Conservation (phyloP, 2,113 vertebrate species). For the Chloebia gouldiae region DNA sequence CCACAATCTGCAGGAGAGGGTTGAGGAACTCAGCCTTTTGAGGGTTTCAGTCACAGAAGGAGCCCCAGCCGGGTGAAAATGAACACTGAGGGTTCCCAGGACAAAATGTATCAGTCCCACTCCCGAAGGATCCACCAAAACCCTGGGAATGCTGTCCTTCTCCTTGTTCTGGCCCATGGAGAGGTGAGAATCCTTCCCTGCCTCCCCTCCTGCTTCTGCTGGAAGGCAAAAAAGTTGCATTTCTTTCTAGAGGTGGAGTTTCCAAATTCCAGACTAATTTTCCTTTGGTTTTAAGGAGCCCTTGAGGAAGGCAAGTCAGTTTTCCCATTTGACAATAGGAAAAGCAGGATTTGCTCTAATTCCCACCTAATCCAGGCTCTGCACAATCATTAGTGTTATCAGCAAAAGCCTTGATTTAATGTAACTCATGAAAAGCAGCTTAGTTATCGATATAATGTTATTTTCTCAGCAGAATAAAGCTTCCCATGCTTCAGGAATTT, state of each 20-base stretch:
- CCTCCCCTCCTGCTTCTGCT: neutral
- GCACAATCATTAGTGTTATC: constrained; percentile 29
- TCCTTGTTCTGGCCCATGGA: neutral
- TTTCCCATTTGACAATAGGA: neutral
- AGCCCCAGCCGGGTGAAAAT: neutral
- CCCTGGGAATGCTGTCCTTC: neutral
- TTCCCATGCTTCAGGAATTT: constrained; percentile 2
- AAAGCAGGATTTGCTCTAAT: neutral
- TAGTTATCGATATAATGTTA: neutral
- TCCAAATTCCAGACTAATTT: rapidly evolving
- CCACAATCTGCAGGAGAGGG: neutral
- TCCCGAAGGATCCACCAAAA: neutral
- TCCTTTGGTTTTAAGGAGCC: neutral
- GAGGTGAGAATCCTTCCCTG: neutral
- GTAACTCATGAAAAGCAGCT: constrained; percentile 40
- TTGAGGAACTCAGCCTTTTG: neutral
- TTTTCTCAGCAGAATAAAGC: constrained; percentile 3
- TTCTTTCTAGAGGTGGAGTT: neutral
- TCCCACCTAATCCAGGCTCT: constrained; percentile 21
- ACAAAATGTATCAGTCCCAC: rapidly evolving
- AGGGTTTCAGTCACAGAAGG: neutral
- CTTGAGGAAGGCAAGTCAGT: neutral
- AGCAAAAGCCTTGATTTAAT: constrained; percentile 9
- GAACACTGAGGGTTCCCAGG: rapidly evolving
- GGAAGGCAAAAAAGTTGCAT: neutral